Conservation (phyloP, 2,797 vertebrate genomes). For the Phrynocephalus forsythii region DNA sequence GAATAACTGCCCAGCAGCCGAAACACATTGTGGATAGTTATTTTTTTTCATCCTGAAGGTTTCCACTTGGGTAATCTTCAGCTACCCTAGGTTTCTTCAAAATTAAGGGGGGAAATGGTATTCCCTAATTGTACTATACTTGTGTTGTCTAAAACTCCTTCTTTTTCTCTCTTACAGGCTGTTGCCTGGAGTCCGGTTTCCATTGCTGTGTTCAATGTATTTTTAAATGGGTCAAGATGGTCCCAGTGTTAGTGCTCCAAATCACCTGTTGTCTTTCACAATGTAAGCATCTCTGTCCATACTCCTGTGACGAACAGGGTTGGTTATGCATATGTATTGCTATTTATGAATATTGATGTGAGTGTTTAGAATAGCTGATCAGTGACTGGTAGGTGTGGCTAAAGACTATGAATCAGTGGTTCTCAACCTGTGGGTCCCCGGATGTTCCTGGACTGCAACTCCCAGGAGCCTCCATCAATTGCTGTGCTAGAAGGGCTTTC, state of each 20-base stretch:
- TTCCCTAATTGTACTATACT: neutral
- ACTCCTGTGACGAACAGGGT: constrained; percentile 8
- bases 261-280: constrained; percentile 56
- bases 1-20: neutral
- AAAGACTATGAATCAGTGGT: too few species aligned
- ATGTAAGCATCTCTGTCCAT: constrained; percentile 50
- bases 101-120: neutral
- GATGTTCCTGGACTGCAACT: too few species aligned
- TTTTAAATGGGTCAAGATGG: constrained; percentile 47
- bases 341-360: too few species aligned
- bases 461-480: too few species aligned
- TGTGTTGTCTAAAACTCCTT: neutral
- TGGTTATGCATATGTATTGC: too few species aligned
- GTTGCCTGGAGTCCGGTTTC: constrained; percentile 36
- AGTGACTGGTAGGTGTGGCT: too few species aligned
- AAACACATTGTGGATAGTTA: neutral
- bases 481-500: too few species aligned
- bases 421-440: too few species aligned
- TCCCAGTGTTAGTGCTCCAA: constrained; percentile 40
- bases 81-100: neutral
- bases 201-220: constrained; percentile 47
- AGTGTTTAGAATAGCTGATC: too few species aligned
- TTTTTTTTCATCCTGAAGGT: neutral
- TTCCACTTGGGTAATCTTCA: neutral
- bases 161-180: neutral